Conservation (phyloP, 1,140 invertebrate genomes). For the Drosophila azteca region DNA sequence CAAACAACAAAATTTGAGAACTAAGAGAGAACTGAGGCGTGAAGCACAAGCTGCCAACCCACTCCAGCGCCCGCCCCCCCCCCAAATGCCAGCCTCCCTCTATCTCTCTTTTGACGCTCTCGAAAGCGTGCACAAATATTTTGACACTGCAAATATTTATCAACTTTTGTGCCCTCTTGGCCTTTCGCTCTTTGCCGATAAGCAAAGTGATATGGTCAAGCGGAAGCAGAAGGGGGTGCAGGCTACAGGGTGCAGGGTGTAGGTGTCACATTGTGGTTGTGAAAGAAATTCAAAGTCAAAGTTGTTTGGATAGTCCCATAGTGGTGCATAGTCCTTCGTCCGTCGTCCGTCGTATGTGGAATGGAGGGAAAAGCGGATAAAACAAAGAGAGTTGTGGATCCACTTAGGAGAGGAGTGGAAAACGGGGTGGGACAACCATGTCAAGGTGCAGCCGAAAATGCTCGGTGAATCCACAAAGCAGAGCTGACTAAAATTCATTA, state of each 20-base stretch:
- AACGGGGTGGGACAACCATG: too few species aligned
- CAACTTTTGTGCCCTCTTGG: constrained; percentile 66
- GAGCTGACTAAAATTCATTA: too few species aligned
- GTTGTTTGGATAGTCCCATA: constrained; percentile 47
- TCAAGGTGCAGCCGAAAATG: too few species aligned
- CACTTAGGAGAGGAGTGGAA: too few species aligned
- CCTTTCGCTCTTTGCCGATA: constrained; percentile 58
- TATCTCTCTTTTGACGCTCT: constrained; percentile 14
- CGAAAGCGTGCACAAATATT: constrained; percentile 70
- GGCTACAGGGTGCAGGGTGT: constrained; percentile 7
- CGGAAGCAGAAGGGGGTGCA: constrained; percentile 3
- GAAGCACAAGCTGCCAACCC: constrained; percentile 7
- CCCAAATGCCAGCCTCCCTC: background rate
- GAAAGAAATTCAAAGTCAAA: constrained; percentile 74
- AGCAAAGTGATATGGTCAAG: constrained; percentile 27
- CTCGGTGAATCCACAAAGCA: too few species aligned
- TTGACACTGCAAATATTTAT: constrained; percentile 76
- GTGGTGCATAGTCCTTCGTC: background rate
- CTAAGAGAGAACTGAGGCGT: constrained; percentile 33
- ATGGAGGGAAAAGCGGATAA: background rate
- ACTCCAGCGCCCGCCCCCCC: background rate
- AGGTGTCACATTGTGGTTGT: constrained; percentile 2
- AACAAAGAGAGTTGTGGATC: constrained; percentile 1
- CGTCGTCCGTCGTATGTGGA: background rate
- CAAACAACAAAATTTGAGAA: constrained; percentile 47